Base-by-base conservation (phyloP, 2,797 vertebrate genomes). In the Halcyon smyrnensis region DNA sequence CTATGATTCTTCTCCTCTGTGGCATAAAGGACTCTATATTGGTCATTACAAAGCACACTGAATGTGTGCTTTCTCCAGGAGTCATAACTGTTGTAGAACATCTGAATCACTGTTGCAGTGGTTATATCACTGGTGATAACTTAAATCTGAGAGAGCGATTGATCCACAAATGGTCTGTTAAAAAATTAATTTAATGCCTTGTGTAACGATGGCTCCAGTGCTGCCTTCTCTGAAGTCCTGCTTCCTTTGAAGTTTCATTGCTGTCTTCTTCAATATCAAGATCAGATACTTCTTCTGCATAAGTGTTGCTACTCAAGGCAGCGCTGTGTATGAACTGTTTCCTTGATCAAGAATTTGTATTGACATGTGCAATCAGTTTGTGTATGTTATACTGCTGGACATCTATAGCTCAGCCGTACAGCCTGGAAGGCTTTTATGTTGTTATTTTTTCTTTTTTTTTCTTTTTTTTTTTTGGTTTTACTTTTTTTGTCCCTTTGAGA, bases 191-290 rank as follows among this genome's bases (percentile, higher is more conserved):
- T 83, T 53, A 34, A 54, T 77, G 27, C 30, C 67, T 74, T 77
- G 53, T 0, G 0, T 60, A 89, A 67, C 10, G n/a, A 25, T 87
- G 50, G 46, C 67, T 88, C 14, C 65, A 51, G 85, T 32, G 27
- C 45, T 90, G 48, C 54, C 81, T 93, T 69, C 87, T 95, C 82
- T 95, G 85, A 95, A 84, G 70, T 82, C 85, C 65, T 93, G 21
- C 30, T 88, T 75, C 65, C 77, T 94, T 94, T 95, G 88, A 97
- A 95, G 85, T 86, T 94, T 94, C 86, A 62, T 93, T 73, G 84
- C 87, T 79, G 80, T 88, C 73, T 91, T 64, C 79, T 94, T 83
- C 89, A 87, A 43, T 79, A 71, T 32, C 11, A 54, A 77, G 84
- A 90, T 93, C 78, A 92, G 80, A 87, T 71, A 46, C 12, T 82